Evolutionary conservation across 2,888 invertebrate species (phyloP).

Genomic region (Osmoderma eremita): DNA sequence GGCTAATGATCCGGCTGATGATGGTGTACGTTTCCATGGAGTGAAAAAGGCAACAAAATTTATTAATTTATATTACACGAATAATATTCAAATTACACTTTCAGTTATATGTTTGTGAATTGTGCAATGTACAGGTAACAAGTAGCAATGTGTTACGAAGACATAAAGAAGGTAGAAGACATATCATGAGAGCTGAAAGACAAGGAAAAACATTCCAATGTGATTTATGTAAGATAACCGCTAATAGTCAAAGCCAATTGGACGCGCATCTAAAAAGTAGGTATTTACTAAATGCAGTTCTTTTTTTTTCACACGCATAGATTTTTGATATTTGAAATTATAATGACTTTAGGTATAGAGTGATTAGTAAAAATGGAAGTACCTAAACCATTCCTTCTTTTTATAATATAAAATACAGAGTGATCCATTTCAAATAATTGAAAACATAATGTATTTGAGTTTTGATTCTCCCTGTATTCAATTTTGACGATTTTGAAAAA

Average conservation of each 20-base stretch:
- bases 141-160: conserved; percentile 59
- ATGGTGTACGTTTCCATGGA: conserved; percentile 24
- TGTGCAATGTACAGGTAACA: conserved; percentile 61
- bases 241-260: conserved; percentile 62
- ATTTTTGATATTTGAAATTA: too few species aligned
- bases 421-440: too few species aligned
- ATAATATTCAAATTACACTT: conserved; percentile 39
- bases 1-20: conserved; percentile 8
- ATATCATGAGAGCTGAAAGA: conserved; percentile 58
- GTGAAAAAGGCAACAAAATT: conserved; percentile 43
- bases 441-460: too few species aligned
- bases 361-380: too few species aligned
- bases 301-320: too few species aligned
- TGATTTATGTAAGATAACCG: conserved; percentile 59
- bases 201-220: conserved; percentile 60
- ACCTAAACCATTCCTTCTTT: too few species aligned
- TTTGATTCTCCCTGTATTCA: too few species aligned
- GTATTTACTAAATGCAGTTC: conserved; percentile 43
- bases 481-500: too few species aligned
- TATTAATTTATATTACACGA: neutral
- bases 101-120: conserved; percentile 57
- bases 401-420: too few species aligned
- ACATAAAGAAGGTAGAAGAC: conserved; percentile 61
- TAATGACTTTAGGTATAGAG: too few species aligned
- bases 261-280: conserved; percentile 62